Base-by-base conservation (phyloP, 2,888 invertebrate genomes). In the Polydrusus pterygomalis region DNA sequence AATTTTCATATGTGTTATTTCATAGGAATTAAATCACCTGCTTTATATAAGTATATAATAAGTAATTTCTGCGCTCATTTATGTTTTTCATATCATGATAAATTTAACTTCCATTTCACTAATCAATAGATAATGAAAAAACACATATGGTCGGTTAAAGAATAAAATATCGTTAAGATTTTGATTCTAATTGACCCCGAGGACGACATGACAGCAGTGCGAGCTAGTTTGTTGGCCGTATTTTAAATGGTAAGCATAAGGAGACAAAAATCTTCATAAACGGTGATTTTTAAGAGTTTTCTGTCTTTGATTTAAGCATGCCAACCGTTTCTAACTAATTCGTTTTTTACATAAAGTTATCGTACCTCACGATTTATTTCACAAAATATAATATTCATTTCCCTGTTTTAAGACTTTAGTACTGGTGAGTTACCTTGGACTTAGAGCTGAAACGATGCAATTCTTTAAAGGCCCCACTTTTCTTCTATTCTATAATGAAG, bases 231-330 rank as follows among this genome's bases (percentile, higher is more conserved):
- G 64, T 64, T 67, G 73, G 56, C 60, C 68, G 60, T 68, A 72
- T 56, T 25, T 45, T 18, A 72, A 72, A 78, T 70, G 78, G 78
- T 80, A 80, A 79, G 79, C 79, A 77, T 67, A 17, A 60, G 15
- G 20, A 13, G 30, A 38, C n/a, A n/a, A 9, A 17, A 34, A 17
- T 25, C 25, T 54, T 17, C 25, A 54, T 54, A 2, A 5, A 60
- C 18, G 17, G 20, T 38, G 58, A 7, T 38, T 20, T 34, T 7
- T n/a, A n/a, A n/a, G 17, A 72, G 18, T 47, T 11, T 47, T 65
- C 13, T 25, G 34, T 20, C 17, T 25, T 56, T 71, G 56, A 71
- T 45, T 45, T 49, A 43, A 63, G 40, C 38, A 60, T 70, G 51
- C 49, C 17, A 25, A 34, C n/a, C 56, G 40, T 64, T 38, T 17